These are phyloP conservation scores for Synanthedon andrenaeformis DNA, from an alignment of 2,888 invertebrate genomes.

Conservation along the genomic window DNA sequence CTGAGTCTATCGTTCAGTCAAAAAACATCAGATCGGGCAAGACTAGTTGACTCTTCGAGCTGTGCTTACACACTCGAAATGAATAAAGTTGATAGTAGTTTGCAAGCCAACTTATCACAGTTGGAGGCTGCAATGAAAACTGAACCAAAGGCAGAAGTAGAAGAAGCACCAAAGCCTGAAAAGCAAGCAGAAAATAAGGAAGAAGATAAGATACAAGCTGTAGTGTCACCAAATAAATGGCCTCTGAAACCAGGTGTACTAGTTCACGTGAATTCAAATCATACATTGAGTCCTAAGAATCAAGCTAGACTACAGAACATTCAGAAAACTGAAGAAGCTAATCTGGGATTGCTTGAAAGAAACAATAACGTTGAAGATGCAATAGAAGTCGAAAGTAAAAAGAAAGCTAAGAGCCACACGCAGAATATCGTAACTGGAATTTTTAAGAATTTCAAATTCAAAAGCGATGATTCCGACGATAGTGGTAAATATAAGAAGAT, in stretches of 20 bases:
- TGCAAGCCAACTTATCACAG: conserved; percentile 38
- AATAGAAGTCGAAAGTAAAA: conserved; percentile 43
- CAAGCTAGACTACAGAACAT: conserved; percentile 44
- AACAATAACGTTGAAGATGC: conserved; percentile 25
- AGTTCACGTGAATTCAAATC: conserved; percentile 87
- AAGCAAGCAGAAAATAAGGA: conserved; percentile 21
- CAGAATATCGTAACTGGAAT: conserved; percentile 48
- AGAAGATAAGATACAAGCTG: conserved; percentile 38
- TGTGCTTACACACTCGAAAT: conserved; percentile 41
- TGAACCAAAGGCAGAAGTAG: conserved; percentile 12
- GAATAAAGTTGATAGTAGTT: conserved; percentile 36
- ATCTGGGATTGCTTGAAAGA: conserved; percentile 56
- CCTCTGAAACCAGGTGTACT: conserved; percentile 89
- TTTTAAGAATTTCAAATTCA: conserved; percentile 45
- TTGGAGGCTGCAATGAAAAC: conserved; percentile 33
- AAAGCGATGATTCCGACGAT: conserved; percentile 53
- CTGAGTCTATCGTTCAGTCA: conserved; percentile 55
- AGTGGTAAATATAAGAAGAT: conserved; percentile 61
- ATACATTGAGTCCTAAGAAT: conserved; percentile 74
- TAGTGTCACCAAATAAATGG: conserved; percentile 78
- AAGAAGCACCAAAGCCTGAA: conserved; percentile 29
- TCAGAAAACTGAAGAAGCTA: conserved; percentile 24
- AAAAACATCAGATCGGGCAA: conserved; percentile 57
- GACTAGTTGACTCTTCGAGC: conserved; percentile 46
- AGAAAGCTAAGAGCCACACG: conserved; percentile 38